Base-by-base conservation (phyloP, 2,888 invertebrate genomes). In the Dermolepida albohirtum region DNA sequence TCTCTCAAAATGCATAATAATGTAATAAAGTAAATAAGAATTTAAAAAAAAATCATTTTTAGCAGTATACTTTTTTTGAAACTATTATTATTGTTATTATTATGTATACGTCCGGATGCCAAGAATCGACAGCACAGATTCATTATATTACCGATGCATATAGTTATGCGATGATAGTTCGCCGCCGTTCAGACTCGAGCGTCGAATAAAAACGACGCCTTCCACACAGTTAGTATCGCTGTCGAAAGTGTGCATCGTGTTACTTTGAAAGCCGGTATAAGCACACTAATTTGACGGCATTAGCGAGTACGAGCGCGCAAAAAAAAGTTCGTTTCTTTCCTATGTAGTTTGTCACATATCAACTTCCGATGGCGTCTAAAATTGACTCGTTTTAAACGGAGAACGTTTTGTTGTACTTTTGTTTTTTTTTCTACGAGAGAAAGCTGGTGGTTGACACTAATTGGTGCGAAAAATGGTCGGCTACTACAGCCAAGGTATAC, bases 401-500 rank as follows among this genome's bases (percentile, higher is more conserved):
- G 22, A 51, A 34, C 6, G 1, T 34, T 1, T 7, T 7, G 34
- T 34, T 34, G 1, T 34, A 7, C 6, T 34, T 22, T 34, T 34
- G 34, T 34, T 34, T 34, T 34, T 6, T 29, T 29, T 29, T 29
- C 29, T 10, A 6, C 8, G 34, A 1, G 34, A 34, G 34, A 34
- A 34, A 34, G 34, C 6, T 34, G 34, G 34, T 34, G 34, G 22
- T 43, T 59, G 59, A 51, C 64, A 41, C 43, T 72, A 71, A 71
- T 68, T 71, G 67, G 71, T 65, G 52, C 55, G 50, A 27, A 76
- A 73, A 70, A 78, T 78, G 78, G 77, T 77, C 55, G 77, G 77
- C 63, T 74, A 76, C 64, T 76, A 76, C 65, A 75, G 73, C 67
- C 75, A 78, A 73, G 78, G 78, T 78, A 77, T 73, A 67, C 51